Percentiles rank a stretch among this genome's conserved stretches.
Evolutionary conservation across 2,888 invertebrate species (phyloP).

Genomic region (Allacma fusca): DNA sequence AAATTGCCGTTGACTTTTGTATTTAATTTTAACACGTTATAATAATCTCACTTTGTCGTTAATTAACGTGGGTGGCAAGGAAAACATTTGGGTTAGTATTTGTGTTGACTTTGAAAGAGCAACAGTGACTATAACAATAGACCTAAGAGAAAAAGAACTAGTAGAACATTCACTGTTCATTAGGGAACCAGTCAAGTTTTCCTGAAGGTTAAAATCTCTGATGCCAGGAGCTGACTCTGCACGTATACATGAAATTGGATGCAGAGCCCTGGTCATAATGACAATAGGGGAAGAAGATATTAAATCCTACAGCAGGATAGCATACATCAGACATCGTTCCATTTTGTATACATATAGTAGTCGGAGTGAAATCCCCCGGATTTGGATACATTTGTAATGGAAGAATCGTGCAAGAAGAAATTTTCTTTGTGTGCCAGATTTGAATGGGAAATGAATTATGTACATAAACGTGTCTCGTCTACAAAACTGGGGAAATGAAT

Average conservation of each 20-base stretch:
- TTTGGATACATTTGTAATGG: slow-evolving; percentile 39
- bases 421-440: slow-evolving; percentile 32
- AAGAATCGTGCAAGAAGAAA: slow-evolving; percentile 24
- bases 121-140: too few relatives aligned
- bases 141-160: too few relatives aligned
- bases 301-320: slow-evolving; percentile 27
- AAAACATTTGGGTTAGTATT: too few relatives aligned
- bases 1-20: too few relatives aligned
- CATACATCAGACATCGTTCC: slow-evolving; percentile 7
- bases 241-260: slow-evolving; percentile 19
- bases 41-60: too few relatives aligned
- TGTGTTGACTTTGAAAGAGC: too few relatives aligned
- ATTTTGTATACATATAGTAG: background rate
- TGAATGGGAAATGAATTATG: slow-evolving; percentile 43
- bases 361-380: background rate
- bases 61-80: too few relatives aligned
- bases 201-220: slow-evolving; percentile 1
- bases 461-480: background rate
- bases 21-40: too few relatives aligned
- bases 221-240: background rate
- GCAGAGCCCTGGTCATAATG: slow-evolving; percentile 20
- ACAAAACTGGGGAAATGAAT: background rate
- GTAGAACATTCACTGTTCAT: slow-evolving; percentile 5
- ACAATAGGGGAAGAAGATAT: slow-evolving; percentile 24
- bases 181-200: background rate